Evolutionary conservation across 2,797 vertebrate species (phyloP).

Genomic region (Triplophysa yarkandensis): DNA sequence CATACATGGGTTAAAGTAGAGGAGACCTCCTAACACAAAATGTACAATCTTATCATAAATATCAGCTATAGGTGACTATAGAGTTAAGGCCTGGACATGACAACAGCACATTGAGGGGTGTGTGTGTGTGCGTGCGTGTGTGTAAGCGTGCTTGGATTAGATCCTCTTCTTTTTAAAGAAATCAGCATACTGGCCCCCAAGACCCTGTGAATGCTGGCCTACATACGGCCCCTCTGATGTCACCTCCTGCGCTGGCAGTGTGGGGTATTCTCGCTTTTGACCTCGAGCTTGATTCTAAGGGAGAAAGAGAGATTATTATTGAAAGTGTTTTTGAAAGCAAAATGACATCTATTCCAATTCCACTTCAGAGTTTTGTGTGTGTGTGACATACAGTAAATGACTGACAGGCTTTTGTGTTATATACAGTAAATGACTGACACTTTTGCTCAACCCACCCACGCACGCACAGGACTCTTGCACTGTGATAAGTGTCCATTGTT

Average conservation of each 20-base stretch:
- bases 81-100: slow-evolving; percentile 81
- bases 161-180: slow-evolving; percentile 95
- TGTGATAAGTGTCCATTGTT: slow-evolving; percentile 26
- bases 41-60: slow-evolving; percentile 29
- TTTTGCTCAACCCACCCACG: slow-evolving; percentile 27
- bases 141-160: slow-evolving; percentile 62
- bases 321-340: background rate
- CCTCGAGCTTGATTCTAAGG: slow-evolving; percentile 79
- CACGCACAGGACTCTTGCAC: slow-evolving; percentile 17
- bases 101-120: slow-evolving; percentile 58
- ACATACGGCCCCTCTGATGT: slow-evolving; percentile 75
- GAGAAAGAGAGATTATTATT: slow-evolving; percentile 7
- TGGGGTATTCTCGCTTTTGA: slow-evolving; percentile 89
- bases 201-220: slow-evolving; percentile 82
- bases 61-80: slow-evolving; percentile 40
- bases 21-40: slow-evolving; percentile 7
- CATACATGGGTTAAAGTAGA: slow-evolving; percentile 35
- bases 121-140: slow-evolving; percentile 26
- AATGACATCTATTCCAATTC: background rate
- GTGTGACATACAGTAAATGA: slow-evolving; percentile 22
- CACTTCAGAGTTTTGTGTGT: slow-evolving; percentile 2
- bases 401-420: slow-evolving; percentile 5
- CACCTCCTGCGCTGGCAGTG: slow-evolving; percentile 82
- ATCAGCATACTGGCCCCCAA: slow-evolving; percentile 82
- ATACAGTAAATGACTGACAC: slow-evolving; percentile 30